phyloP scores from a whole-genome alignment of 1,140 invertebrate genomes.

The Prorops nasuta region DNA sequence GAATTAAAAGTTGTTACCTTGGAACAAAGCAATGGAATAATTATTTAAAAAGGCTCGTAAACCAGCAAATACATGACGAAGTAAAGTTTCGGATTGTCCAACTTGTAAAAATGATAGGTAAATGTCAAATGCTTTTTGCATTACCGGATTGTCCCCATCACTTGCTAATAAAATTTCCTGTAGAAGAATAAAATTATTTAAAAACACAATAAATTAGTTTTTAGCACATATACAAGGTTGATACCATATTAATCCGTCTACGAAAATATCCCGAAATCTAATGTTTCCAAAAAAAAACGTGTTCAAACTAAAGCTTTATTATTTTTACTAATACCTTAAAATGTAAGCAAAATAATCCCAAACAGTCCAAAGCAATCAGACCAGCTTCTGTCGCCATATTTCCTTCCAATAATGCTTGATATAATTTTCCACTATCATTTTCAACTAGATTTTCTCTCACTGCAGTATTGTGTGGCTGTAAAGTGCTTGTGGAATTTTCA shows the following conservation, averaged over 20 bases:
- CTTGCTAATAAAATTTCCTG: constrained; percentile 63
- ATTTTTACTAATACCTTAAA: constrained; percentile 66
- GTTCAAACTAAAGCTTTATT: too few relatives aligned
- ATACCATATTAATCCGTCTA: background rate
- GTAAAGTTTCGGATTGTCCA: constrained; percentile 85
- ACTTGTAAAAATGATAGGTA: constrained; percentile 85
- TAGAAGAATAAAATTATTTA: constrained; percentile 1
- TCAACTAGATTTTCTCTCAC: constrained; percentile 61
- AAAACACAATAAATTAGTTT: background rate
- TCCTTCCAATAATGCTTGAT: constrained; percentile 75
- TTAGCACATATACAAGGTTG: background rate
- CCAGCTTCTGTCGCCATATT: constrained; percentile 90
- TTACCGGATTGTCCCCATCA: constrained; percentile 73
- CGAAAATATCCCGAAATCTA: too few relatives aligned
- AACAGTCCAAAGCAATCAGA: constrained; percentile 79
- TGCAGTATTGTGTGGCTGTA: constrained; percentile 54
- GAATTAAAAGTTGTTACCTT: constrained; percentile 59
- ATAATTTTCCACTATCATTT: constrained; percentile 61
- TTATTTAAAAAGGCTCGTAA: constrained; percentile 89
- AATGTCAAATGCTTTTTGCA: constrained; percentile 76
- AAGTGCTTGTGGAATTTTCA: constrained; percentile 55
- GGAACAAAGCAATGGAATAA: constrained; percentile 77
- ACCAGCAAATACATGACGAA: constrained; percentile 88
- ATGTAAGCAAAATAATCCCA: constrained; percentile 81
- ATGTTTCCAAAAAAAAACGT: too few relatives aligned